Conservation (phyloP, 2,888 invertebrate genomes). For the Acleris laterana region DNA sequence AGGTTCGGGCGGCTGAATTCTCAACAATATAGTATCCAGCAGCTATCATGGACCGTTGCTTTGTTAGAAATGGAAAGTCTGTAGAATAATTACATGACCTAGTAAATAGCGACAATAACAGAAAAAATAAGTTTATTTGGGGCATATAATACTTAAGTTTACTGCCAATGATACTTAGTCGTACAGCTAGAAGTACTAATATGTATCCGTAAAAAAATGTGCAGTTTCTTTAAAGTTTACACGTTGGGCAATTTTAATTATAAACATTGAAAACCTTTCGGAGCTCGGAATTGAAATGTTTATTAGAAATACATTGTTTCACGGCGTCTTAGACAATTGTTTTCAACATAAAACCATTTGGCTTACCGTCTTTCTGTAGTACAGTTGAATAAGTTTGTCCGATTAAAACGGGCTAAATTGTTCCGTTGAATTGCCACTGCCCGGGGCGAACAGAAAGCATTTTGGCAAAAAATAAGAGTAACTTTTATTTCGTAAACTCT, state of each 20-base stretch:
- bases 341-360: conserved; percentile 60
- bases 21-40: conserved; percentile 25
- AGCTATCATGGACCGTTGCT: conserved; percentile 22
- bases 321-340: conserved; percentile 55
- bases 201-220: too few relatives aligned
- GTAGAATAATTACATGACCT: conserved; percentile 21
- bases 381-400: conserved; percentile 44
- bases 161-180: too few relatives aligned
- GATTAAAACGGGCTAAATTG: conserved; percentile 41
- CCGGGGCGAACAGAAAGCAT: conserved; percentile 19
- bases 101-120: conserved; percentile 2
- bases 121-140: too few relatives aligned
- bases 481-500: conserved; percentile 15
- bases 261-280: too few relatives aligned
- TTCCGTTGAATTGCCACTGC: conserved; percentile 22
- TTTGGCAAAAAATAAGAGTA: conserved; percentile 9
- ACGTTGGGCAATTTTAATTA: too few relatives aligned
- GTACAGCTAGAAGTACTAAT: too few relatives aligned
- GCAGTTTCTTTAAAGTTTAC: not conserved
- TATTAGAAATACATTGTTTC: conserved; percentile 42
- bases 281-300: conserved; percentile 11
- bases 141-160: too few relatives aligned
- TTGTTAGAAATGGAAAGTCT: conserved; percentile 19
- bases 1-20: conserved; percentile 34
- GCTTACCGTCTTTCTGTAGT: conserved; percentile 48